Evolutionary conservation across 2,113 vertebrate genomes (phyloP).

Genomic region (Ctenomys sociabilis): DNA sequence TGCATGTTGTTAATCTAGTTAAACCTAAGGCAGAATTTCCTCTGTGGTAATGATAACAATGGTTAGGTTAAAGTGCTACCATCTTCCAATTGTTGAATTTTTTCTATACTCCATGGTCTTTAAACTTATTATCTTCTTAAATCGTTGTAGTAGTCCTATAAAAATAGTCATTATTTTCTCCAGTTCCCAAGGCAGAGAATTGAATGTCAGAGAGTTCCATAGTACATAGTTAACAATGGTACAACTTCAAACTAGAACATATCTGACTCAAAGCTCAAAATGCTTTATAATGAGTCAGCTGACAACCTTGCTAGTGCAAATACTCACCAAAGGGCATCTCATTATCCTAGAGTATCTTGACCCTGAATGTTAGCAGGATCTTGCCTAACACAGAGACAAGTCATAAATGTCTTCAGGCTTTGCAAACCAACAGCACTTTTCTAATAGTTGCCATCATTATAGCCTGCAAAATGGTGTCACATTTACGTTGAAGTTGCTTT

Average conservation of each 20-base stretch:
- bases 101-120: not conserved
- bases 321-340: not conserved
- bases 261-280: conserved; percentile 18
- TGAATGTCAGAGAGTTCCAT: not conserved
- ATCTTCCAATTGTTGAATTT: conserved; percentile 20
- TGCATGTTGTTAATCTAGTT: not conserved
- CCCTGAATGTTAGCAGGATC: not conserved
- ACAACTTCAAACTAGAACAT: conserved; percentile 23
- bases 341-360: not conserved
- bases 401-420: not conserved
- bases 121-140: not conserved
- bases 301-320: not conserved
- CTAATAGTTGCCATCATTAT: not conserved
- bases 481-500: not conserved
- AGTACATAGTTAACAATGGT: not conserved
- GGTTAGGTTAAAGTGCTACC: conserved; percentile 5
- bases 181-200: not conserved
- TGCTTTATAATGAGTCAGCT: not conserved
- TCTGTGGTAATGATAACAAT: not conserved
- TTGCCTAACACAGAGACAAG: not conserved
- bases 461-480: not conserved
- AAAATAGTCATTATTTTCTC: conserved; percentile 2
- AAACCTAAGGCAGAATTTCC: conserved; percentile 1
- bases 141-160: not conserved
- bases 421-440: conserved; percentile 22